These are phyloP conservation scores for Bombus cullumanus DNA, from an alignment of 1,140 invertebrate genomes.

Conservation along the genomic window DNA sequence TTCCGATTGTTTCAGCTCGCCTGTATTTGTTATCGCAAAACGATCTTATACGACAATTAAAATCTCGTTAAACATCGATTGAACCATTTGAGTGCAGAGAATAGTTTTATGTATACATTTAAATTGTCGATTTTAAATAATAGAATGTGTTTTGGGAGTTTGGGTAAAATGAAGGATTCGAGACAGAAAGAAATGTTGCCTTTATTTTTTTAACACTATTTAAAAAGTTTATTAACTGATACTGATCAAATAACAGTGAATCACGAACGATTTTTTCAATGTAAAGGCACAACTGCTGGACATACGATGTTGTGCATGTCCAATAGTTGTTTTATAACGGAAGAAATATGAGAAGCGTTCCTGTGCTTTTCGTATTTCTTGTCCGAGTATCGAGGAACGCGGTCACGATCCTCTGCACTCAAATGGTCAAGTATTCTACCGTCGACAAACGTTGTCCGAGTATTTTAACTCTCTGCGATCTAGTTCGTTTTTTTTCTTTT, in stretches of 20 bases:
- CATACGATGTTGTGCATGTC: conserved; percentile 6
- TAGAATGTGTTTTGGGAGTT: background rate
- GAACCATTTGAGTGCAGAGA: conserved; percentile 40
- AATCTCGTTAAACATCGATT: background rate
- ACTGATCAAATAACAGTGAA: conserved; percentile 48
- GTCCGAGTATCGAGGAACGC: conserved; percentile 15
- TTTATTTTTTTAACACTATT: conserved; percentile 46
- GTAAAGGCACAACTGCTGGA: conserved; percentile 36
- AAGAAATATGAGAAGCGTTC: conserved; percentile 15
- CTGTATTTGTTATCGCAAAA: background rate
- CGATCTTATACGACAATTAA: background rate
- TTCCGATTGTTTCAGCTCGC: background rate
- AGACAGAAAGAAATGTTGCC: conserved; percentile 14
- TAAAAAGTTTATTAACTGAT: conserved; percentile 55
- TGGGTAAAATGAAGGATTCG: conserved; percentile 3
- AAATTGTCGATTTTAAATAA: background rate
- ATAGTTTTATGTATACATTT: background rate
- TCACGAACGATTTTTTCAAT: conserved; percentile 38
- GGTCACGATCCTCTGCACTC: conserved; percentile 22
- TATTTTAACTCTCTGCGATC: conserved; percentile 32
- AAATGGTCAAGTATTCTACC: conserved; percentile 28
- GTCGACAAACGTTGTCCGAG: conserved; percentile 26
- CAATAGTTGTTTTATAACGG: conserved; percentile 8
- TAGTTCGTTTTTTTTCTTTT: background rate
- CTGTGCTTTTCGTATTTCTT: conserved; percentile 18